Evolutionary conservation across 2,797 vertebrate genomes (phyloP), one percentile per base, ranked within the genome.

Genomic region (Sparidentex hasta): DNA sequence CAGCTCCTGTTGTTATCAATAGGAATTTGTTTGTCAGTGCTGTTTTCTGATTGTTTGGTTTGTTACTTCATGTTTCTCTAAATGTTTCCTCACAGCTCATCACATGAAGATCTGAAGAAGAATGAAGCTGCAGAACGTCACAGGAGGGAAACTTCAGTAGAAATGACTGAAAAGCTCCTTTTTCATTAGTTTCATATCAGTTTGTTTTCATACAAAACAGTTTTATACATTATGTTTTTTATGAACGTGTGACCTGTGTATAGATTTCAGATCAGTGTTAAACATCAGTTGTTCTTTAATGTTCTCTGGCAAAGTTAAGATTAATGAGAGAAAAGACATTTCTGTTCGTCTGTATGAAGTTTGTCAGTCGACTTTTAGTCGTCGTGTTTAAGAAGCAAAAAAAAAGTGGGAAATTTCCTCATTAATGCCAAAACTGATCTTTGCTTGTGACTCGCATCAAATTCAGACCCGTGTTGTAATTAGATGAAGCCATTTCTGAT

Each of bases 1-100:
- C 4, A 44, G 14, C 14, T 44, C 12, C n/a, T 43, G 57, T 7
- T 0, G n/a, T 61, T 16, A 16, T 43, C 21, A 11, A 58, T 0
- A 38, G 3, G n/a, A 14, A 2, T 61, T 4, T 29, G 16, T 29
- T 58, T 29, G 17, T 33, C 41, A n/a, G 9, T n/a, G 0, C n/a
- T 13, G 44, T 51, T 11, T 47, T 1, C 43, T 21, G 3, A 33
- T 5, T 54, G 9, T 41, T 20, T 1, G 11, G 0, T 56, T 11
- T 2, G 33, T 65, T 3, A n/a, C 29, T 7, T 20, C 14, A 1
- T 20, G 46, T 0, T n/a, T 54, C 5, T 67, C 6, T 44, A 3
- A 17, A n/a, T 65, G 54, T 74, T 61, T 65, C 46, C 11, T 74
- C 41, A 0, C 90, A 94, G 94, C 78, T 95, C 65, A 93, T 95